Evolutionary conservation across 92 coral and sea anemone species (phyloP).

Genomic region (Epizoanthus illoricatus): DNA sequence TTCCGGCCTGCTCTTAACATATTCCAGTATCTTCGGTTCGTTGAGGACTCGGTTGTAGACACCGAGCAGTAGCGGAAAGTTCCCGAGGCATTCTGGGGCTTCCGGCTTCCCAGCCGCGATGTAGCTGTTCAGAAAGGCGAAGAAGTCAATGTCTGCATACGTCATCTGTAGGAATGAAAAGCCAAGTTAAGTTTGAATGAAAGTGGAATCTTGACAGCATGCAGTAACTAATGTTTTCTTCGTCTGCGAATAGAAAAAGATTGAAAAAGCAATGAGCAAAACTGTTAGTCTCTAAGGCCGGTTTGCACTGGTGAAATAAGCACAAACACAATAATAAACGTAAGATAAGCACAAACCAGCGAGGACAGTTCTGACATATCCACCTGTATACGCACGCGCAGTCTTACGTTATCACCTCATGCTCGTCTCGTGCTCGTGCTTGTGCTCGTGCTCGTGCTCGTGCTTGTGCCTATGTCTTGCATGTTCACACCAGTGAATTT

Average conservation of each 20-base stretch:
- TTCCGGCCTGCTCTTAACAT: slow-evolving; percentile 59
- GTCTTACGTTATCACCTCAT: no score
- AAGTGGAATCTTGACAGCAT: neutral
- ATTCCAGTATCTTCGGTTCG: slow-evolving; percentile 58
- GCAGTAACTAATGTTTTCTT: neutral
- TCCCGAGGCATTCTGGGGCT: slow-evolving; percentile 51
- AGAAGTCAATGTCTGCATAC: slow-evolving; percentile 76
- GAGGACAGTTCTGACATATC: no score
- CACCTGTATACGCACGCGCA: no score
- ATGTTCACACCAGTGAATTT: no score
- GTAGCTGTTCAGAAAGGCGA: slow-evolving; percentile 65
- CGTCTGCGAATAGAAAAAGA: neutral
- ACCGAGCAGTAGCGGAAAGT: slow-evolving; percentile 59
- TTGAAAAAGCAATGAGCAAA: no score
- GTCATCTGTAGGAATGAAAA: slow-evolving; percentile 53
- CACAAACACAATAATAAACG: no score
- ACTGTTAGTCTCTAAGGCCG: no score
- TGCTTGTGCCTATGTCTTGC: no score
- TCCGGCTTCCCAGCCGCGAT: slow-evolving; percentile 52
- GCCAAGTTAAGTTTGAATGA: neutral
- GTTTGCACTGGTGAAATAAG: no score
- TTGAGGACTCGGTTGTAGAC: slow-evolving; percentile 63
- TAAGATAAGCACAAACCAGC: no score
- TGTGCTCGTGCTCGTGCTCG: no score
- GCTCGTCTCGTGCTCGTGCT: no score